These are phyloP conservation scores for Sebastes cheni DNA, from an alignment of 2,797 vertebrate species.

Conservation along the genomic window DNA sequence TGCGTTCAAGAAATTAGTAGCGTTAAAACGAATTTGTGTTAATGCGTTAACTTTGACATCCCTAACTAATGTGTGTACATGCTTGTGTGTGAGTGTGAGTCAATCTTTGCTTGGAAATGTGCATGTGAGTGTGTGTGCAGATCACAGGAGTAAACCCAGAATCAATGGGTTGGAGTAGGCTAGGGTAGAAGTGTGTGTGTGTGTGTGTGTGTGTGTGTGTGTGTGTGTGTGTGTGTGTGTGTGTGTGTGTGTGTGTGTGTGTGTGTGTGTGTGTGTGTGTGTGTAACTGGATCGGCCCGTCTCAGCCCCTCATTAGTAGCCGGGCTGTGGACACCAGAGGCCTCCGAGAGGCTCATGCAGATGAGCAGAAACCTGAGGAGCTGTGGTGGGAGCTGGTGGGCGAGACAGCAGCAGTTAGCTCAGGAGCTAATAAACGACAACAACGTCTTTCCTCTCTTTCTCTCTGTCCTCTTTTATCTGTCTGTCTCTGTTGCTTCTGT, in stretches of 20 bases:
- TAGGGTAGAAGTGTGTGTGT: slow-evolving; percentile 47
- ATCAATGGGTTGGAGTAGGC: not conserved
- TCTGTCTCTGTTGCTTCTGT: not conserved
- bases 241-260: slow-evolving; percentile 2
- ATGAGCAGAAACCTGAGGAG: slow-evolving; percentile 84
- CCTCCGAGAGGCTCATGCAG: slow-evolving; percentile 77
- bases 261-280: slow-evolving; percentile 50
- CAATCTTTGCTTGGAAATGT: not conserved
- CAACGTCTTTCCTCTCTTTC: slow-evolving; percentile 1
- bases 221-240: slow-evolving; percentile 42
- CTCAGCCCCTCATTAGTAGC: slow-evolving; percentile 80
- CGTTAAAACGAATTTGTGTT: too few species aligned
- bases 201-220: not conserved
- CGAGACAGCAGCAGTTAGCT: slow-evolving; percentile 51
- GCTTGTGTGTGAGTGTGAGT: not conserved
- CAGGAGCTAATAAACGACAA: slow-evolving; percentile 60
- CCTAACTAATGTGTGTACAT: not conserved
- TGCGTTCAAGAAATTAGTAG: too few species aligned
- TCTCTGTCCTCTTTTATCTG: not conserved
- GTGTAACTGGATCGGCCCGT: slow-evolving; percentile 77
- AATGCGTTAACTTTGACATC: too few species aligned
- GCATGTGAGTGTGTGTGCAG: not conserved
- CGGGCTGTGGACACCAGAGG: slow-evolving; percentile 74
- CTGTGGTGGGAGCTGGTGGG: slow-evolving; percentile 36
- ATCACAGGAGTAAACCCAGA: not conserved